Percentiles rank a stretch among this genome's conserved stretches.
Evolutionary conservation across 2,888 invertebrate genomes (phyloP).

Genomic region (Kryphioiulus occultus): DNA sequence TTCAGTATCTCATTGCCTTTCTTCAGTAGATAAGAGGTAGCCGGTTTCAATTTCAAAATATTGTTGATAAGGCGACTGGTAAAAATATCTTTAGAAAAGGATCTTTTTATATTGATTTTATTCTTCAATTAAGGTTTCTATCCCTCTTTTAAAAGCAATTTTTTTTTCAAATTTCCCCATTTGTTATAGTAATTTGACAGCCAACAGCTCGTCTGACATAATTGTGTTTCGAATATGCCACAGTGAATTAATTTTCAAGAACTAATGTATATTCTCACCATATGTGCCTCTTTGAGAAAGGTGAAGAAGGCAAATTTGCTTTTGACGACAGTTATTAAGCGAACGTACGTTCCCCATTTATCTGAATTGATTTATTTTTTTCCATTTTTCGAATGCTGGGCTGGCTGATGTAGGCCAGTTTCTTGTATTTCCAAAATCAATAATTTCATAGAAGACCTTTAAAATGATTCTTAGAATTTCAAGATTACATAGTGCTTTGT

Average conservation of each 20-base stretch:
- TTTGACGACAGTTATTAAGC: background rate
- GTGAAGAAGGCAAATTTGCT: background rate
- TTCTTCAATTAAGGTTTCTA: background rate
- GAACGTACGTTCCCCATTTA: background rate
- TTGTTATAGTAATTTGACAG: background rate
- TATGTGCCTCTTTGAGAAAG: background rate
- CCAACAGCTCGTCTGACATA: background rate
- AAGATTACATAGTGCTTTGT: background rate
- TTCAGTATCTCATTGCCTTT: too few relatives aligned
- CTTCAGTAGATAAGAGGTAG: too few relatives aligned
- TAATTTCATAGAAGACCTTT: background rate
- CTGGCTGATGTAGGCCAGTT: background rate
- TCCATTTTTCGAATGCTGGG: background rate
- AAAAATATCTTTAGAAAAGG: too few relatives aligned
- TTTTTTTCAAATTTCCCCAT: background rate
- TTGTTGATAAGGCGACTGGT: too few relatives aligned
- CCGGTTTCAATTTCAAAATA: too few relatives aligned
- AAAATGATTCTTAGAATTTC: background rate
- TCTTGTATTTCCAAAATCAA: background rate
- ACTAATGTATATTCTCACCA: background rate
- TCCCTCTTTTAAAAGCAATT: background rate
- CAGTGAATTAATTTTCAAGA: background rate
- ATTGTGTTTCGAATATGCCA: background rate
- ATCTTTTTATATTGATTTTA: background rate
- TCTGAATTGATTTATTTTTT: background rate